phyloP scores from a whole-genome alignment of 2,888 invertebrate species.

The Polymixis lichenea region DNA sequence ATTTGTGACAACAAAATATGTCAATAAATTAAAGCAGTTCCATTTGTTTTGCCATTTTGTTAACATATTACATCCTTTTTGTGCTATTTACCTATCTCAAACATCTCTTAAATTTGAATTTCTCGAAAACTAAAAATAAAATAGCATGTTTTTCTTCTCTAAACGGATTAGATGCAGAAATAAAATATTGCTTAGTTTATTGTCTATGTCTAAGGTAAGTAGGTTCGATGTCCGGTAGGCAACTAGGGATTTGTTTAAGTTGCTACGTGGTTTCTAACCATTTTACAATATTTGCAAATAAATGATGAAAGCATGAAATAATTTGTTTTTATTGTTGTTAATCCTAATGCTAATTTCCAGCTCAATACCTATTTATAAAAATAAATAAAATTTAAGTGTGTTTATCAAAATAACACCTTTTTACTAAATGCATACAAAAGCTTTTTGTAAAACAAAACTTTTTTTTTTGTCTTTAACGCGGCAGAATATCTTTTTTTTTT shows the following conservation, averaged over 20 bases:
- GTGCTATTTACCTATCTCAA: not conserved
- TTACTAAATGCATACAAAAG: no score
- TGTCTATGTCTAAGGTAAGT: constrained; percentile 32
- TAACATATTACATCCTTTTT: not conserved
- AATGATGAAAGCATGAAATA: constrained; percentile 41
- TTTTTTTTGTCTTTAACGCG: no score
- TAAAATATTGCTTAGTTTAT: constrained; percentile 18
- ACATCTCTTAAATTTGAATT: not conserved
- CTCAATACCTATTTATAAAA: no score
- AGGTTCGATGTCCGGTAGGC: constrained; percentile 41
- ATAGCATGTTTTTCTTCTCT: not conserved
- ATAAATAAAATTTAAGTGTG: no score
- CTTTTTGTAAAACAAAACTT: no score
- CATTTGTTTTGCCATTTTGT: not conserved
- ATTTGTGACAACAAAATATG: constrained; percentile 5
- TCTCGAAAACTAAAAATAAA: not conserved
- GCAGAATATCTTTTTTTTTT: no score
- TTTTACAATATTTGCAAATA: constrained; percentile 65
- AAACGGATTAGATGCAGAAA: not conserved
- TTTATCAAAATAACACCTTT: no score
- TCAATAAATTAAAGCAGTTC: not conserved
- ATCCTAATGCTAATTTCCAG: not conserved
- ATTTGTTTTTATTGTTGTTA: constrained; percentile 5
- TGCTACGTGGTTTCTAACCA: constrained; percentile 56
- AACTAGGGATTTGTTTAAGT: constrained; percentile 45